Evolutionary conservation across 1,140 invertebrate genomes (phyloP), one percentile per base, ranked within the genome.

Genomic region (Acromyrmex echinatior): DNA sequence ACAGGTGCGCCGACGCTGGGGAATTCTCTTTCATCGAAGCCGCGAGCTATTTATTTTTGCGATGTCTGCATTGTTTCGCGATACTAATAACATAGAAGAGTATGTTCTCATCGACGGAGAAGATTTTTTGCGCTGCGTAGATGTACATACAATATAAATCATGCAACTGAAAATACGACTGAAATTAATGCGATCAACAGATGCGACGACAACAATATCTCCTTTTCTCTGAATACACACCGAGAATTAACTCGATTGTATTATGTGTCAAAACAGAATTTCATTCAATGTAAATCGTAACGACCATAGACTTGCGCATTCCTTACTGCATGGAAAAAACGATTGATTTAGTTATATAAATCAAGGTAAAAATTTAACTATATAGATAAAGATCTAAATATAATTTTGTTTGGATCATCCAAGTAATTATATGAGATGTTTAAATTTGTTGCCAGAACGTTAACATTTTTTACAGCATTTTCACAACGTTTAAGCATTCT

Each of bases 101-200:
- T 25, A 53, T 73, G 25, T 60, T 60, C 39, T 31, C 31, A 45
- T 82, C 51, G 53, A 45, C 31, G 49, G 39, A 39, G 28, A 68
- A 66, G 65, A 82, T 45, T 14, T 28, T n/a, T 18, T 39, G 16
- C 49, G 49, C 21, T 18, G 63, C 56, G 39, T 18, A 63, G 87
- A 76, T 73, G 70, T 35, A 65, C 28, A 49, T 45, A 25, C 25
- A 25, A 25, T 25, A 63, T 25, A 63, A 25, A 60, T 60, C 21
- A 31, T 56, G n/a, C 31, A 28, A 18, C n/a, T n/a, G 56, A 56
- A 76, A 63, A 73, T 86, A 49, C 49, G 25, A 79, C 31, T 35
- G 31, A 6, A 35, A 58, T 39, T 85, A 25, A 87, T n/a, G 63
- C 71, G 65, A 70, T 77, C 77, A 89, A 86, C 87, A 89, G 88